Conservation (phyloP, 2,113 vertebrate species). For the Bos indicus region DNA sequence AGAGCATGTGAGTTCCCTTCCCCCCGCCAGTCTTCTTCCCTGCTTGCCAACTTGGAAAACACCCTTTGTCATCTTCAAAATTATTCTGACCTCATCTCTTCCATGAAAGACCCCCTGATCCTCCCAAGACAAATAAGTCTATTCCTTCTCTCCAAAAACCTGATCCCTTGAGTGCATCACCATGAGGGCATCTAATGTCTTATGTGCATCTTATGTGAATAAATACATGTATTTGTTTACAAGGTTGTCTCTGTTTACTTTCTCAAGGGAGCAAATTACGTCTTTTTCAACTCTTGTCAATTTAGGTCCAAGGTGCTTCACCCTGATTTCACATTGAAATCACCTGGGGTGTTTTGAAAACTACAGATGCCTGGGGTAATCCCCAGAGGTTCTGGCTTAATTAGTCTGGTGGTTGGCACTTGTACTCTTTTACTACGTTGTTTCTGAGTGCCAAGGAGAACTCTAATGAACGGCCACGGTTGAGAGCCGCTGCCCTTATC, state of each 20-base stretch:
- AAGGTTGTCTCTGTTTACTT: background rate
- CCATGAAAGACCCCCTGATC: background rate
- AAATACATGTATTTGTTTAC: background rate
- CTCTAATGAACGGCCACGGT: background rate
- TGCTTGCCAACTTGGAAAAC: background rate
- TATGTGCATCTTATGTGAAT: background rate
- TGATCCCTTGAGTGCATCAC: background rate
- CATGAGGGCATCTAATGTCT: background rate
- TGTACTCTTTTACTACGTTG: background rate
- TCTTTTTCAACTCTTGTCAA: background rate
- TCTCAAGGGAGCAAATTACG: background rate
- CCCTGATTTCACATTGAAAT: background rate
- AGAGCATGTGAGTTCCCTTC: background rate
- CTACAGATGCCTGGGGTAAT: background rate
- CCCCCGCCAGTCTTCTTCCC: background rate
- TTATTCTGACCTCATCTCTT: background rate
- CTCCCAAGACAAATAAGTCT: background rate
- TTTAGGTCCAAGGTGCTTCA: background rate
- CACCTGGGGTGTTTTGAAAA: background rate
- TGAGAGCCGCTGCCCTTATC: background rate
- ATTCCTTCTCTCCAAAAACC: background rate
- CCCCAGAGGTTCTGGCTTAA: background rate
- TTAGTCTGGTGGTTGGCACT: background rate
- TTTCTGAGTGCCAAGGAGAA: background rate
- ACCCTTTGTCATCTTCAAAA: background rate